Conservation (phyloP, 1,140 invertebrate species). For the Sitophilus oryzae region DNA sequence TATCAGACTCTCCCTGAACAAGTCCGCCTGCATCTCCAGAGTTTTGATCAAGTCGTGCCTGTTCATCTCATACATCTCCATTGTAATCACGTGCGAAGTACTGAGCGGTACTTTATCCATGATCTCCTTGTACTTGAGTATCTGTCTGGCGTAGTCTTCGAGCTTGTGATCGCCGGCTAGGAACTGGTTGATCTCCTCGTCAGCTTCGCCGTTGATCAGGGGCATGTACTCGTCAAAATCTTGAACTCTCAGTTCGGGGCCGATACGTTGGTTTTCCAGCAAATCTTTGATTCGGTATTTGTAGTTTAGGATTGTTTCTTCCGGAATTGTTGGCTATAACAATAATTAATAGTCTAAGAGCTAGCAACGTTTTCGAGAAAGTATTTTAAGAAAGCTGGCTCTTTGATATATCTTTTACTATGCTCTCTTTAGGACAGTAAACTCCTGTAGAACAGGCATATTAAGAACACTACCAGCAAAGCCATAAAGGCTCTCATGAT, state of each 20-base stretch:
- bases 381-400: no score
- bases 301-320: slow-evolving; percentile 55
- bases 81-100: slow-evolving; percentile 61
- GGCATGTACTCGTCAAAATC: slow-evolving; percentile 78
- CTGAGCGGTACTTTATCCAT: slow-evolving; percentile 58
- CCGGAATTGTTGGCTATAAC: slow-evolving; percentile 61
- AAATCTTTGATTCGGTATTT: slow-evolving; percentile 53
- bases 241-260: slow-evolving; percentile 61
- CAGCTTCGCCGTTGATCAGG: slow-evolving; percentile 65
- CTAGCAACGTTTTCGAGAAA: no score
- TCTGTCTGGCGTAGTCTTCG: slow-evolving; percentile 59
- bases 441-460: no score
- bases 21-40: slow-evolving; percentile 62
- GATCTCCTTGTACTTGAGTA: slow-evolving; percentile 60
- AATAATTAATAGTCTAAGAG: no score
- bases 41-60: slow-evolving; percentile 71
- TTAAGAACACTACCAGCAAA: no score
- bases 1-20: slow-evolving; percentile 64
- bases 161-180: slow-evolving; percentile 59
- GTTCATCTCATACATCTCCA: slow-evolving; percentile 83
- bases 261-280: slow-evolving; percentile 64
- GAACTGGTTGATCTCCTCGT: slow-evolving; percentile 60
- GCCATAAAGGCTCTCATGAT: no score
- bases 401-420: no score
- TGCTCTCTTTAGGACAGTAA: no score